These are phyloP conservation scores for Boloria selene DNA, from an alignment of 2,888 invertebrate species.

Conservation along the genomic window DNA sequence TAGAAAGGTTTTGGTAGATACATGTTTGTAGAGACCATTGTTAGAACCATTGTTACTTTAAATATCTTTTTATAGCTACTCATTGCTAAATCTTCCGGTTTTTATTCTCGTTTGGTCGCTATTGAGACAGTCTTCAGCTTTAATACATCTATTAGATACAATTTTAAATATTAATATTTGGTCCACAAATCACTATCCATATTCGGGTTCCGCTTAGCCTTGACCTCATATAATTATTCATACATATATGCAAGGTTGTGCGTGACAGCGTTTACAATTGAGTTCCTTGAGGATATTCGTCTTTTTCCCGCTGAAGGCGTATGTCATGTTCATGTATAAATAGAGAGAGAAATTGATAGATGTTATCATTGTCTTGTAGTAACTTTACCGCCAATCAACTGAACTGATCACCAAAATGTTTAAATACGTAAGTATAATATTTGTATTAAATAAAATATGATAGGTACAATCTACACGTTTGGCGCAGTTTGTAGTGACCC, in stretches of 20 bases:
- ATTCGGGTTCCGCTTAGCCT: constrained; percentile 42
- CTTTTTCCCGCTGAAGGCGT: constrained; percentile 60
- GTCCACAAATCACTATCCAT: constrained; percentile 23
- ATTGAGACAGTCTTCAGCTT: too few species aligned
- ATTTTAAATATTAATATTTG: constrained; percentile 21
- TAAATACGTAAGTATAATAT: constrained; percentile 79
- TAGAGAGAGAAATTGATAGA: constrained; percentile 37
- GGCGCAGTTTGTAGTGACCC: too few species aligned
- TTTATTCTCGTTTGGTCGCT: too few species aligned
- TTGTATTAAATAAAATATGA: too few species aligned
- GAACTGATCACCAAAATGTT: constrained; percentile 62
- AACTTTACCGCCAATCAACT: constrained; percentile 30
- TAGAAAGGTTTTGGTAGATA: too few species aligned
- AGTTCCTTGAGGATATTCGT: constrained; percentile 61
- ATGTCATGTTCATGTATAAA: constrained; percentile 47
- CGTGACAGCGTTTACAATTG: constrained; percentile 65
- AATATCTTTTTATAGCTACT: too few species aligned
- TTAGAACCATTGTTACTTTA: too few species aligned
- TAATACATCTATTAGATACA: too few species aligned
- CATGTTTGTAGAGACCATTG: too few species aligned
- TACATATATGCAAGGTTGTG: constrained; percentile 59
- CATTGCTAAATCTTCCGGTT: too few species aligned
- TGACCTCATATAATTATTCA: constrained; percentile 55
- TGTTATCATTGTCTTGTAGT: constrained; percentile 41
- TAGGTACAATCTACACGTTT: neutral